Evolutionary conservation across 2,797 vertebrate genomes (phyloP), one percentile per base, ranked within the genome.

Genomic region (Bufotes viridis): DNA sequence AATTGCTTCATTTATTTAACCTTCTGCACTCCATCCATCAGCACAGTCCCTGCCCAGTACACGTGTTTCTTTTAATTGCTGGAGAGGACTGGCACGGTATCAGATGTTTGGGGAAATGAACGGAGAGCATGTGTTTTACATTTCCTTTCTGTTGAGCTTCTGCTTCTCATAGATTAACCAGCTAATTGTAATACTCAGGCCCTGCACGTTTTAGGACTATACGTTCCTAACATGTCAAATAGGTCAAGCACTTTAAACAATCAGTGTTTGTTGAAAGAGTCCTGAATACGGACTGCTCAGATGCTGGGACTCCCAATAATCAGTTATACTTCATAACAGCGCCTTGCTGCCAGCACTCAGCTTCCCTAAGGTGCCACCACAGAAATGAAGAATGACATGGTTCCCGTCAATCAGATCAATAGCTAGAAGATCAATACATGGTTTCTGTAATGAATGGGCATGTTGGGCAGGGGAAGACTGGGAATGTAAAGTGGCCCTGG

Each of bases 11-110:
- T 84, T 84, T 84, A 17, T 74, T 60, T 75, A 84, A 84, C 69
- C 55, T 84, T 42, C 69, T 84, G 69, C 75, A 70, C 65, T 29
- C 65, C 53, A 60, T 84, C 69, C 69, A 72, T 74, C 82, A 84
- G 6, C 53, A 11, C 69, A n/a, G 26, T 51, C 18, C 82, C 82
- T 60, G 22, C 26, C 55, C 18, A 24, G 34, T 61, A 75, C 82
- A 84, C 53, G 70, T 84, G 55, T 75, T 74, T 61, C 82, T 72
- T 34, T 75, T 84, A 74, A 84, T 84, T 84, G 29, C 55, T 61
- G 55, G 55, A 75, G 82, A 74, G 55, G 8, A 58, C 29, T 84
- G 69, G 69, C 82, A 2, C 55, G 10, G 55, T n/a, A 58, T 61
- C 82, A 84, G 58, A 74, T 60, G 55, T n/a, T 57, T 75, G 13